These are phyloP conservation scores for Philaethria dido DNA, from an alignment of 2,888 invertebrate genomes.

Conservation along the genomic window DNA sequence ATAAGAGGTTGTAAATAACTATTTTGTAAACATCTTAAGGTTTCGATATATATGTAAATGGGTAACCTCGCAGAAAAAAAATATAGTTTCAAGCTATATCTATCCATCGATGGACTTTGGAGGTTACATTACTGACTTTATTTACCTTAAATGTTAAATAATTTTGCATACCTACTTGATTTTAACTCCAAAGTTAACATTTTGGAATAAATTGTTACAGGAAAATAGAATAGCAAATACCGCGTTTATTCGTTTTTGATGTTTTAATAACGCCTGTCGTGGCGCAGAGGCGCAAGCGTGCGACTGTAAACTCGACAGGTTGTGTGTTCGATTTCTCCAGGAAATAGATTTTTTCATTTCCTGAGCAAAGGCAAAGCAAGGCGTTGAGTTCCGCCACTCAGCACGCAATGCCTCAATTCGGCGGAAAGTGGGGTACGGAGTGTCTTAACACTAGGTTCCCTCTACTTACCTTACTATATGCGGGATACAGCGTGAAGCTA, in stretches of 20 bases:
- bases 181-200: neutral
- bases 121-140: slow-evolving; percentile 5
- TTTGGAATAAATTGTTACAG: neutral
- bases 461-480: too few species aligned
- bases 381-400: too few species aligned
- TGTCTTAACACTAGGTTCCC: too few species aligned
- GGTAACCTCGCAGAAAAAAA: slow-evolving; percentile 7
- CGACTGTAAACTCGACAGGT: too few species aligned
- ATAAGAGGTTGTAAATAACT: slow-evolving; percentile 10
- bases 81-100: slow-evolving; percentile 8
- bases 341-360: too few species aligned
- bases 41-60: slow-evolving; percentile 21
- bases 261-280: too few species aligned
- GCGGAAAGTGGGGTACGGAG: too few species aligned
- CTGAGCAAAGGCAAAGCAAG: too few species aligned
- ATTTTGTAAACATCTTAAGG: slow-evolving; percentile 7
- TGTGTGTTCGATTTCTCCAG: too few species aligned
- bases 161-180: neutral
- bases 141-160: slow-evolving; percentile 11
- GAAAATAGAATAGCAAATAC: neutral
- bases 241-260: neutral
- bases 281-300: too few species aligned
- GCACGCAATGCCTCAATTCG: too few species aligned
- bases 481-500: too few species aligned
- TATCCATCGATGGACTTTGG: slow-evolving; percentile 18